Conservation (phyloP, 2,888 invertebrate genomes). For the Perizoma flavofasciatum region DNA sequence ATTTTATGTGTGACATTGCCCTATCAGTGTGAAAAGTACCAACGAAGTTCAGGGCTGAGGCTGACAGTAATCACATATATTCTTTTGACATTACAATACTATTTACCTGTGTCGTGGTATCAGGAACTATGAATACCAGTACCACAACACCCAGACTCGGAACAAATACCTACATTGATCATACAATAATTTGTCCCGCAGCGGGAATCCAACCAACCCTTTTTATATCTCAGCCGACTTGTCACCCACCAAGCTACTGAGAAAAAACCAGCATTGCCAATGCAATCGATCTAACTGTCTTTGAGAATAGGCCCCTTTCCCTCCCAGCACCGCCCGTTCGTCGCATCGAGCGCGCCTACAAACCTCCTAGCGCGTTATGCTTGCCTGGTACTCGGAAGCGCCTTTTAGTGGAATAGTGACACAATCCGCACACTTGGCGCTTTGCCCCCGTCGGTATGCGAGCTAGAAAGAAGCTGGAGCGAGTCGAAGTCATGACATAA, state of each 20-base stretch:
- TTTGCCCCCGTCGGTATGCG: slow-evolving; percentile 15
- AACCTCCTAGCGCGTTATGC: slow-evolving; percentile 20
- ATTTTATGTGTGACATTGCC: not conserved
- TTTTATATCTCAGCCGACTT: no score
- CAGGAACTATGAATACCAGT: no score
- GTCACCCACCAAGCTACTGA: no score
- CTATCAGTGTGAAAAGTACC: not conserved
- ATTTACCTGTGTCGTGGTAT: not conserved
- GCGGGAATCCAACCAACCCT: no score
- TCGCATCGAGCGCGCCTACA: slow-evolving; percentile 9
- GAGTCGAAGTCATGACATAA: not conserved
- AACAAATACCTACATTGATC: no score
- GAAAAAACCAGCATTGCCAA: not conserved
- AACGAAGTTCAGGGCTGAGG: not conserved
- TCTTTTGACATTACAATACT: no score
- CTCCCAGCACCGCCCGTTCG: not conserved
- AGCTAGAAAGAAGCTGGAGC: not conserved
- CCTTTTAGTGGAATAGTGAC: slow-evolving; percentile 36
- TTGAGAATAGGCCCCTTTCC: slow-evolving; percentile 16
- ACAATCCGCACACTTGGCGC: slow-evolving; percentile 28
- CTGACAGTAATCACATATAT: not conserved
- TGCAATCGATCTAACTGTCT: not conserved
- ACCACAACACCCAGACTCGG: no score
- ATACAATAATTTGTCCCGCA: no score
- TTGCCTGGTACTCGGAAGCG: slow-evolving; percentile 37